Percentiles rank a stretch among this genome's conserved stretches.
Conservation (phyloP, 2,797 vertebrate species). For the Arrhamphus sclerolepis region DNA sequence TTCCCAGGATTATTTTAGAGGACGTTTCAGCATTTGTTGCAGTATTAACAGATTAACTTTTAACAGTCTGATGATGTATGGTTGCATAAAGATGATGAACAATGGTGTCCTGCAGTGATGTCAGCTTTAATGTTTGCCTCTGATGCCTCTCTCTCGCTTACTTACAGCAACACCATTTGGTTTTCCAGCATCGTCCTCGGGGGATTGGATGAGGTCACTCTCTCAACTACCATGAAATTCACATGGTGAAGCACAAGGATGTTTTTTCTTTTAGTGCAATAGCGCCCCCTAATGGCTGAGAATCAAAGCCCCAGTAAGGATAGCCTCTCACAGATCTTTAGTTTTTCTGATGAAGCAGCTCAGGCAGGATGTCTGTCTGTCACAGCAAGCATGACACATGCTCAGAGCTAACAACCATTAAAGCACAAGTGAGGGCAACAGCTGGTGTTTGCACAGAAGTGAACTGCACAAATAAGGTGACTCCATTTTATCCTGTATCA, state of each 20-base stretch:
- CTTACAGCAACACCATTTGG: slow-evolving; percentile 31
- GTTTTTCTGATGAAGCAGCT: neutral
- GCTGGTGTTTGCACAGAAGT: too few species aligned
- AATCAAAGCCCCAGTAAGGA: neutral
- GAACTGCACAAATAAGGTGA: too few species aligned
- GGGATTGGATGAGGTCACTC: slow-evolving; percentile 65
- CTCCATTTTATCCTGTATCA: too few species aligned
- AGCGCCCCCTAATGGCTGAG: slow-evolving; percentile 60
- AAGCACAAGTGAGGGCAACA: too few species aligned
- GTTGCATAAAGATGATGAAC: neutral
- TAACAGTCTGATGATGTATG: neutral
- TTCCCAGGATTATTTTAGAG: too few species aligned
- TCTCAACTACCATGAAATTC: slow-evolving; percentile 43
- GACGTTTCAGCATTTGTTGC: neutral
- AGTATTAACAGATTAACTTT: neutral
- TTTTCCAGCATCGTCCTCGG: slow-evolving; percentile 44
- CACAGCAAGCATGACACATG: too few species aligned
- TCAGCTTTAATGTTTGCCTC: slow-evolving; percentile 24
- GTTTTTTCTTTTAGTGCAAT: slow-evolving; percentile 18
- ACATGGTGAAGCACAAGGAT: slow-evolving; percentile 8
- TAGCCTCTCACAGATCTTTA: neutral
- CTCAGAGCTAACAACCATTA: too few species aligned
- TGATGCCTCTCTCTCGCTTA: slow-evolving; percentile 15
- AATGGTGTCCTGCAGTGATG: slow-evolving; percentile 2
- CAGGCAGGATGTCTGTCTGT: too few species aligned